Conservation (phyloP, 2,888 invertebrate species). For the Polymixis flavicincta region DNA sequence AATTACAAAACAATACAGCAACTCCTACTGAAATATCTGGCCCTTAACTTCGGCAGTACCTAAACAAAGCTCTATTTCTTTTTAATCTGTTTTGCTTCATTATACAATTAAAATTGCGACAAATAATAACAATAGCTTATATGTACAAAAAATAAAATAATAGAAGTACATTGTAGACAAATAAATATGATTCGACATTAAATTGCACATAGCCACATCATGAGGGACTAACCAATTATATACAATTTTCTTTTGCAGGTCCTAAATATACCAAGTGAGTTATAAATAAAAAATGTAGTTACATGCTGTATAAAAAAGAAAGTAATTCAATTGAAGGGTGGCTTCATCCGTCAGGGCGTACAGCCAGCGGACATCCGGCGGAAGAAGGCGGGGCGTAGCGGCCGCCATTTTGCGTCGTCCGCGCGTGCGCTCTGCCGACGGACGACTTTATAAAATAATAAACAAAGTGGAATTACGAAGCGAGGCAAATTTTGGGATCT, state of each 20-base stretch:
- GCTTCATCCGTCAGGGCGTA: slow-evolving; percentile 67
- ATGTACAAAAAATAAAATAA: neutral
- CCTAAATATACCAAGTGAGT: slow-evolving; percentile 21
- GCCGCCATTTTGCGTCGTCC: slow-evolving; percentile 82
- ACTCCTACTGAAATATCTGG: neutral
- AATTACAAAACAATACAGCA: neutral
- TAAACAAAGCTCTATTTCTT: neutral
- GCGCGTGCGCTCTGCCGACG: slow-evolving; percentile 77
- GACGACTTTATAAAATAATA: slow-evolving; percentile 71
- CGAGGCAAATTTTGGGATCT: slow-evolving; percentile 64
- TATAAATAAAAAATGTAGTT: slow-evolving; percentile 34
- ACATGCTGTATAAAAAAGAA: slow-evolving; percentile 53
- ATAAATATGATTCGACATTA: slow-evolving; percentile 2
- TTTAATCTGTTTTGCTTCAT: slow-evolving; percentile 1
- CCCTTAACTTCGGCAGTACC: neutral
- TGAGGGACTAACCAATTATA: slow-evolving; percentile 6
- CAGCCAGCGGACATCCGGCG: slow-evolving; percentile 83
- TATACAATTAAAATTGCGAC: neutral
- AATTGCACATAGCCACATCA: neutral
- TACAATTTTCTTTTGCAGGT: slow-evolving; percentile 7
- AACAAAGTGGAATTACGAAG: slow-evolving; percentile 68
- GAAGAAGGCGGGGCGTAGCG: slow-evolving; percentile 82
- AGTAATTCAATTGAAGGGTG: slow-evolving; percentile 67
- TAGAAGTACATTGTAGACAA: neutral
- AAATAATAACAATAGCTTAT: neutral